Evolutionary conservation across 2,888 invertebrate species (phyloP), one percentile per base, ranked within the genome.

Genomic region (Coenonympha arcania): DNA sequence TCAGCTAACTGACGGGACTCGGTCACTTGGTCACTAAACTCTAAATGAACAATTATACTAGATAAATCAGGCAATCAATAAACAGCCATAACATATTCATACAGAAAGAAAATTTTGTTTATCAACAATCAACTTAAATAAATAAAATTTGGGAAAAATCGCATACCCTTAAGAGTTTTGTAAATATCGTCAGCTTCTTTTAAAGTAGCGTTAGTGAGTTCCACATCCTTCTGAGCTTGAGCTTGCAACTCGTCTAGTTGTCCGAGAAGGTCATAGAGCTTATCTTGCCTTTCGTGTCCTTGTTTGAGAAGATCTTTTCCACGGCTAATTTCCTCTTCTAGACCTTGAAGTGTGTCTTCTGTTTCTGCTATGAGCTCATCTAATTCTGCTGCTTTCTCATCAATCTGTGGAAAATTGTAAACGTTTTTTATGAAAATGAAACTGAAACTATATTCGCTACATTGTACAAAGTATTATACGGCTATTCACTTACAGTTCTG

Each of bases 21-120:
- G 59, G 94, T 91, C 1, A 98, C 96, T 78, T 95, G 92, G 50
- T 93, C 90, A 72, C 97, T 95, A 85, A 98, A 99, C 70, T 93
- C 94, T 93, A 16, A 16, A 22, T 31, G 13, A 15, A 30, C 31
- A 28, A 19, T 66, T 4, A 20, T n/a, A n/a, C n/a, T n/a, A n/a
- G n/a, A n/a, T n/a, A n/a, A n/a, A n/a, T n/a, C n/a, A n/a, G n/a
- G n/a, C n/a, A n/a, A n/a, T n/a, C n/a, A n/a, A n/a, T n/a, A n/a
- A n/a, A n/a, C n/a, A n/a, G n/a, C n/a, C n/a, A n/a, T n/a, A n/a
- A n/a, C n/a, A n/a, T n/a, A n/a, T n/a, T n/a, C n/a, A n/a, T n/a
- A n/a, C n/a, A n/a, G n/a, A n/a, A n/a, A n/a, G n/a, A n/a, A n/a
- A n/a, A n/a, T n/a, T n/a, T n/a, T n/a, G n/a, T n/a, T n/a, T n/a